Base-by-base conservation (phyloP, 2,113 vertebrate genomes). In the Gymnorhina tibicen region DNA sequence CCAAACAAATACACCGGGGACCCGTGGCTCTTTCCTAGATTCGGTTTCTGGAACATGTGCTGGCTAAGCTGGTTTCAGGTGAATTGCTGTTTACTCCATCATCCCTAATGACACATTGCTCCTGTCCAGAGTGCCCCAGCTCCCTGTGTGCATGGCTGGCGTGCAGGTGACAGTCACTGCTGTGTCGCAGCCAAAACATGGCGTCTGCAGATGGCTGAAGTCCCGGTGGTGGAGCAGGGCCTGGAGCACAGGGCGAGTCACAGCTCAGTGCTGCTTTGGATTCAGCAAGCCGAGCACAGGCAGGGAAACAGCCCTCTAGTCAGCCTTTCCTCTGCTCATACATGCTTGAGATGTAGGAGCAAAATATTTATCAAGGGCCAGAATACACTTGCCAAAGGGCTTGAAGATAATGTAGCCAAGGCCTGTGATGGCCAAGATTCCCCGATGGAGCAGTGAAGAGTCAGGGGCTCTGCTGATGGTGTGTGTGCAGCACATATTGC, bases 61-160 rank as follows among this genome's bases (percentile, higher is more conserved):
- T 81, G 82, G 92, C 79, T 84, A 20, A 89, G 92, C 96, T 96
- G 93, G 95, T 96, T 96, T 88, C 91, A 74, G 58, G 60, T 64
- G 88, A 72, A 96, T 94, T 92, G 90, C 76, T 97, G 82, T 96
- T 96, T 94, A 91, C 92, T 77, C 88, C 69, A 56, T 81, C 88
- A 62, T 66, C 64, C 52, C 49, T 94, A 80, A 93, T 93, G 80
- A 96, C 91, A 78, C 64, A 35, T 20, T 82, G 16, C 91, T 84
- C 3, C 3, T 68, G 39, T 17, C 1, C 11, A 47, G 92, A 49
- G 67, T 85, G 87, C 63, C 58, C 49, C 68, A 73, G 72, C 81
- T 72, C 49, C 60, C 62, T 3, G 0, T 67, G 91, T 39, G 4
- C 79, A 26, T 28, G 90, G 60, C 67, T 80, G 72, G 60, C 0